Base-by-base conservation (phyloP, 1,140 invertebrate species). In the Rhopalosiphum padi region DNA sequence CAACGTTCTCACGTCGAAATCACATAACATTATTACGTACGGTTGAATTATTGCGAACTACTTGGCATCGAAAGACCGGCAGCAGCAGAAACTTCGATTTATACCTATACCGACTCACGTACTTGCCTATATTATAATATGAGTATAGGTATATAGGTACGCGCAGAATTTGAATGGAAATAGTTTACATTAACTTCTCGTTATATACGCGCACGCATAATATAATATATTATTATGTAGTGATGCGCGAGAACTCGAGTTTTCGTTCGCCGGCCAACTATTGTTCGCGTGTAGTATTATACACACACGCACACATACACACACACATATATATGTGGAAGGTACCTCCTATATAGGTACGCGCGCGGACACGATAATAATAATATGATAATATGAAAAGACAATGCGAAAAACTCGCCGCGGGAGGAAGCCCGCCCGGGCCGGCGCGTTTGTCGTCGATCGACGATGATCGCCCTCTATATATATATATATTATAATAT, bases 161-260 rank as follows among this genome's bases (percentile, higher is more conserved):
- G 60, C 30, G 30, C 60, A 77, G 60, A n/a, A n/a, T n/a, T n/a
- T 41, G 37, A 41, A 83, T 41, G 82, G 37, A 41, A 85, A 23
- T 37, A 41, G 83, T 30, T n/a, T 15, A 77, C 85, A 46, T 89
- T 51, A 22, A 89, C 87, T 89, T 89, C 87, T 89, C 87, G 41
- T 89, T 89, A 55, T 41, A n/a, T 18, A 77, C 30, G 6, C 88
- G 25, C 43, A 41, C 35, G 43, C 37, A 41, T 6, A 35, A 21
- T 30, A 87, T 46, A 37, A 43, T 46, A n/a, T n/a, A 48, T 43
- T 41, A 85, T 43, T 23, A 43, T 41, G 30, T 46, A 25, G 85
- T 46, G 43, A 30, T 48, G 88, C 51, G 51, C 48, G 88, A 89
- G 48, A 89, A 89, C 88, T 55, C 37, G 51, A 41, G 37, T 86